Conservation (phyloP, 2,888 invertebrate genomes). For the Hanleya hanleyi region DNA sequence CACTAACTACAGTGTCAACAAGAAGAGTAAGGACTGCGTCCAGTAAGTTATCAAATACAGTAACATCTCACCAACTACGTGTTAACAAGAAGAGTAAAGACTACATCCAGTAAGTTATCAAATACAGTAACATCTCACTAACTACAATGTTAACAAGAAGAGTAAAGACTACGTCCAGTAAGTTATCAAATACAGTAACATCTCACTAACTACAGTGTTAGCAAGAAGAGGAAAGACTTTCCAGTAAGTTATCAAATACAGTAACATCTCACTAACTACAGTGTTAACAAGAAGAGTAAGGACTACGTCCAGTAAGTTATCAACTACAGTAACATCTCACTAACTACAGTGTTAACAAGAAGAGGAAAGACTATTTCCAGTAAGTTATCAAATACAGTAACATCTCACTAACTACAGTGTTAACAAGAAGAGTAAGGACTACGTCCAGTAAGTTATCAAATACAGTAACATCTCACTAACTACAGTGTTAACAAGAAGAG, state of each 20-base stretch:
- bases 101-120: slow-evolving; percentile 87
- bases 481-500: slow-evolving; percentile 99
- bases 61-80: slow-evolving; percentile 95
- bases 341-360: slow-evolving; percentile 98
- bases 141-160: slow-evolving; percentile 98
- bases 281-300: slow-evolving; percentile 97
- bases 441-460: slow-evolving; percentile 85
- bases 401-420: slow-evolving; percentile 99
- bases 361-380: slow-evolving; percentile 96
- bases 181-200: slow-evolving; percentile 71
- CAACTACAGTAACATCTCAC: slow-evolving; percentile 82
- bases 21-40: slow-evolving; percentile 96
- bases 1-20: slow-evolving; percentile 98
- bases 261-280: slow-evolving; percentile 94
- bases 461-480: slow-evolving; percentile 87
- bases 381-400: slow-evolving; percentile 75
- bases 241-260: slow-evolving; percentile 80
- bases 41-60: slow-evolving; percentile 79
- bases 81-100: slow-evolving; percentile 98
- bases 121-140: slow-evolving; percentile 85
- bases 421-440: slow-evolving; percentile 97
- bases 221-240: slow-evolving; percentile 74
- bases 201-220: not conserved
- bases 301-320: slow-evolving; percentile 91
- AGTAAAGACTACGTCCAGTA: slow-evolving; percentile 96